Conservation (phyloP, 1,140 invertebrate species). For the Ceratina australensis region DNA sequence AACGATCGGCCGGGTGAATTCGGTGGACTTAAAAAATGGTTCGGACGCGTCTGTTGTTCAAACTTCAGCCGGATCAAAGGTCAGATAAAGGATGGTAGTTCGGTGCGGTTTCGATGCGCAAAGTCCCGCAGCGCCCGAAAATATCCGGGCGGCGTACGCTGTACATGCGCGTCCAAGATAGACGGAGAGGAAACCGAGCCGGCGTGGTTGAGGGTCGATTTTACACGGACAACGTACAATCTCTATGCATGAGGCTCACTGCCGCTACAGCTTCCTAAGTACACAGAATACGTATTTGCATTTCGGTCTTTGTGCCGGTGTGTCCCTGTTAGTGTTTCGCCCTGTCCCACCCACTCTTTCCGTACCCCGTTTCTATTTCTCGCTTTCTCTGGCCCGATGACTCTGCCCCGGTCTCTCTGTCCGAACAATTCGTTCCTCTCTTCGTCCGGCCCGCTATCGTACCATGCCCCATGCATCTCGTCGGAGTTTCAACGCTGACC, state of each 20-base stretch:
- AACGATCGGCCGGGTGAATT: too few species aligned
- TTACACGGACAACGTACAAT: slow-evolving; percentile 75
- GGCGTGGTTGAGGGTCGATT: slow-evolving; percentile 64
- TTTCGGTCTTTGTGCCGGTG: slow-evolving; percentile 76
- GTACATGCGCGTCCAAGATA: slow-evolving; percentile 6
- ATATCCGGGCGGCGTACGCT: background rate
- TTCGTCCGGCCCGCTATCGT: background rate
- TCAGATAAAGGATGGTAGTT: slow-evolving; percentile 47
- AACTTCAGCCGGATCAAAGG: slow-evolving; percentile 44
- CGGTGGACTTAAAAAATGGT: background rate
- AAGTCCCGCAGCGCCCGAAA: background rate
- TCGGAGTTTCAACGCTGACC: slow-evolving; percentile 35
- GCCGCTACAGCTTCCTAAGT: slow-evolving; percentile 77
- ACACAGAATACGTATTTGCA: slow-evolving; percentile 78
- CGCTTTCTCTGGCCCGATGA: background rate
- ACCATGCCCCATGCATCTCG: background rate
- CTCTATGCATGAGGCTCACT: slow-evolving; percentile 77
- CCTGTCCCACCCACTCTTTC: slow-evolving; percentile 11
- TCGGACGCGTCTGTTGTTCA: slow-evolving; percentile 35
- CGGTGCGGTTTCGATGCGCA: slow-evolving; percentile 21
- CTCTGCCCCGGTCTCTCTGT: background rate
- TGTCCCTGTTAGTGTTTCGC: slow-evolving; percentile 67
- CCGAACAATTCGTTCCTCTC: slow-evolving; percentile 27
- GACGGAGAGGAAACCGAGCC: slow-evolving; percentile 15
- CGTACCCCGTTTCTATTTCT: slow-evolving; percentile 24